A percentile compares a stretch with the other conserved stretches of the same genome.
Conservation (phyloP, 2,888 invertebrate species). For the Hybos culiciformis region DNA sequence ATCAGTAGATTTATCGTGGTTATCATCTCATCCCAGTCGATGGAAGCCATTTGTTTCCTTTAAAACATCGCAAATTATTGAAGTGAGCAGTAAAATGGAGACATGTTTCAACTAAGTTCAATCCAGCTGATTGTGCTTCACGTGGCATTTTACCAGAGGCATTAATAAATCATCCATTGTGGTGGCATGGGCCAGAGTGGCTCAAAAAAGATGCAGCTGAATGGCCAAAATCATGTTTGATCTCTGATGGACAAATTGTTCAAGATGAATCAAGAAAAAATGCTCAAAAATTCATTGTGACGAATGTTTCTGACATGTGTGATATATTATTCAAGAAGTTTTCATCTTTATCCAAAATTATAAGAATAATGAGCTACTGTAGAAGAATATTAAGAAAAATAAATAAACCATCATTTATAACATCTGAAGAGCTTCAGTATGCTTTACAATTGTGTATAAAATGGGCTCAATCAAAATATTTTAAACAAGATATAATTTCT, state of each 20-base stretch:
- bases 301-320: not conserved
- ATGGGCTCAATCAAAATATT: too few species aligned
- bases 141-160: not conserved
- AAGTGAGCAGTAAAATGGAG: not conserved
- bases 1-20: not conserved
- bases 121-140: not conserved
- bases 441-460: not conserved
- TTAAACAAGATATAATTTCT: too few species aligned
- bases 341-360: not conserved
- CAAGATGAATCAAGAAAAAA: not conserved
- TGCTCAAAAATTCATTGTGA: not conserved
- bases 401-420: too few species aligned
- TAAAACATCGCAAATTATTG: not conserved
- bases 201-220: not conserved
- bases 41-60: not conserved
- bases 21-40: not conserved
- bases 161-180: not conserved
- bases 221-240: not conserved
- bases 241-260: not conserved
- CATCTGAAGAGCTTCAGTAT: not conserved
- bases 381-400: too few species aligned
- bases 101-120: not conserved
- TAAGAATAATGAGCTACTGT: not conserved
- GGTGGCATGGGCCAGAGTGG: not conserved
- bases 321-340: not conserved